These are phyloP conservation scores for Pomacea maculata DNA, from an alignment of 1,140 invertebrate species.

Conservation along the genomic window DNA sequence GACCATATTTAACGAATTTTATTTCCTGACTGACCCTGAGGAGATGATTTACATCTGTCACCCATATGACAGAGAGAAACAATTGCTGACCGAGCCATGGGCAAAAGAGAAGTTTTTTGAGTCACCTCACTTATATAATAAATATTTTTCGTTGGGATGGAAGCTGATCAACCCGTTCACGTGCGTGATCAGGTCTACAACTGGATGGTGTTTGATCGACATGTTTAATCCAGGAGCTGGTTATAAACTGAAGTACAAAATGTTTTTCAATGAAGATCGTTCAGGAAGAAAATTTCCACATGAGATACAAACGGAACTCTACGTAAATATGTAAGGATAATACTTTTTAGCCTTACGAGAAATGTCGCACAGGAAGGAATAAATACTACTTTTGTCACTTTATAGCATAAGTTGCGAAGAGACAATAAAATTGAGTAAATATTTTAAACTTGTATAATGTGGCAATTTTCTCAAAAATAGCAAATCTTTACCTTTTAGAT, in stretches of 20 bases:
- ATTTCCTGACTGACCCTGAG: constrained; percentile 13
- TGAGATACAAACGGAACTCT: neutral
- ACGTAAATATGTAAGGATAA: neutral
- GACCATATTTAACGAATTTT: neutral
- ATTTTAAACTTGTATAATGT: no score
- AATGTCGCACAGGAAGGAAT: no score
- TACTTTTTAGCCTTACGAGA: no score
- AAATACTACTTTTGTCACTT: no score
- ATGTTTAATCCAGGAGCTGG: neutral
- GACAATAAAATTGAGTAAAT: no score
- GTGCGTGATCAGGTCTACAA: neutral
- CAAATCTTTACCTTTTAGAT: no score
- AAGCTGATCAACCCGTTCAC: neutral
- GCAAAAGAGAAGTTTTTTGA: neutral
- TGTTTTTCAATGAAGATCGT: neutral
- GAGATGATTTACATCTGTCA: constrained; percentile 1
- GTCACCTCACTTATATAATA: neutral
- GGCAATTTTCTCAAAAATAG: no score
- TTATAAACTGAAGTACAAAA: neutral
- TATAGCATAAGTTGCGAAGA: no score
- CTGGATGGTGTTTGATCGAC: constrained; percentile 6
- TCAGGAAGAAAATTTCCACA: neutral
- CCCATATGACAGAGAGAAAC: neutral
- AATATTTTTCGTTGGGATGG: neutral
- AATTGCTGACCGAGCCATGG: neutral